Base-by-base conservation (phyloP, 2,113 vertebrate species). In the Tretioscincus oriximinensis region DNA sequence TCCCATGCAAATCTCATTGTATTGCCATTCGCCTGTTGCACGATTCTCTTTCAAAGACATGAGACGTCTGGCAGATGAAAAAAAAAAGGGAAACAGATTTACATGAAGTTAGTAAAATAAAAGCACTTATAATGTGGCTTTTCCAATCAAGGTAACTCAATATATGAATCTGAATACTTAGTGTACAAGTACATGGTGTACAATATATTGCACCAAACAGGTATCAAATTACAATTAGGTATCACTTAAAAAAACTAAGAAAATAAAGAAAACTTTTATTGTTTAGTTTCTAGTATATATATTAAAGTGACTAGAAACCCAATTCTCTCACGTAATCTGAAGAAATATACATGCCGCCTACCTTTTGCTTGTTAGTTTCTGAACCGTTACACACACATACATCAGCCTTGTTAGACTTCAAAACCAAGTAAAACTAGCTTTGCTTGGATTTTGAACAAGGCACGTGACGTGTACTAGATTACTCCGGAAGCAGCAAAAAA, bases 1-100 rank as follows among this genome's bases (percentile, higher is more conserved):
- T 22, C 98, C 98, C 98, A 99, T 99, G 88, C 98, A 99, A 88
- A 99, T 95, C 90, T 99, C 97, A 22, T 78, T 96, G 91, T 99
- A 97, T 11, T 80, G 93, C 98, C 98, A 99, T 9, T 86, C 92
- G 5, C 95, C 85, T 0, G 95, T 95, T 29, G 72, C 83, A 2
- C 0, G 88, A 83, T 97, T 93, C 92, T 99, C 97, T 75, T 93
- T 95, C 69, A 99, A 93, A 86, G 97, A 97, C 98, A 99, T 99
- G 88, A 99, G 88, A 75, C 97, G 97, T 20, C 98, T 99, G 87
- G 45, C 75, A 74, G 75, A 70, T 16, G 54, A 90, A 84, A 84
- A 86, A 0, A 24, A 4, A 77, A 64, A 70, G 12, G 58, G 90
- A 84, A 87, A 9, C 28, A 49, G 47, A 67, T 6, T 80, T 65